Conservation (phyloP, 2,888 invertebrate species). For the Zygaena filipendulae region DNA sequence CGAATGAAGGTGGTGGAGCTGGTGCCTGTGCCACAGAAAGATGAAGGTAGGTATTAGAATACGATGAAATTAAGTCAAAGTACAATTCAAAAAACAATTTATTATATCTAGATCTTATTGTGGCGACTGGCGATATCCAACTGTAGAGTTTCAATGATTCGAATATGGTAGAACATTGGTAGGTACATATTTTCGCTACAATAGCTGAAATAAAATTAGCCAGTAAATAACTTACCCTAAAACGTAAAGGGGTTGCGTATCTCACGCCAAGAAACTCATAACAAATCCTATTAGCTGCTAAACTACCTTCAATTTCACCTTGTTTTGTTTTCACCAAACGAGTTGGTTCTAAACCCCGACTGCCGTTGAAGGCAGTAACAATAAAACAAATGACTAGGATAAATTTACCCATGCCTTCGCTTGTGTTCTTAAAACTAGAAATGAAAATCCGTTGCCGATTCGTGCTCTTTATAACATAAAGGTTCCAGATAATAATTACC, state of each 20-base stretch:
- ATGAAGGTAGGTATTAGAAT: background rate
- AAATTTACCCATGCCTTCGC: constrained; percentile 14
- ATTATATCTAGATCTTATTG: too few species aligned
- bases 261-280: constrained; percentile 49
- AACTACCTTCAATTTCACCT: constrained; percentile 43
- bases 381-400: constrained; percentile 23
- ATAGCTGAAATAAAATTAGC: too few species aligned
- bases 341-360: constrained; percentile 24
- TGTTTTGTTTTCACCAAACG: constrained; percentile 40
- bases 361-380: constrained; percentile 21
- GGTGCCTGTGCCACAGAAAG: constrained; percentile 35
- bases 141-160: too few species aligned
- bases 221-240: constrained; percentile 41
- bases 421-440: constrained; percentile 9
- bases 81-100: too few species aligned
- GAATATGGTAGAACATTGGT: too few species aligned
- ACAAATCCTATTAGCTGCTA: constrained; percentile 34
- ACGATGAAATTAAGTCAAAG: background rate
- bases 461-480: too few species aligned
- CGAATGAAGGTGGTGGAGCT: constrained; percentile 30
- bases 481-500: too few species aligned
- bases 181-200: too few species aligned
- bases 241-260: constrained; percentile 43
- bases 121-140: too few species aligned
- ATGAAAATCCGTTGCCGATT: too few species aligned